Evolutionary conservation across 2,888 invertebrate species (phyloP).

Genomic region (Lithosia quadra): DNA sequence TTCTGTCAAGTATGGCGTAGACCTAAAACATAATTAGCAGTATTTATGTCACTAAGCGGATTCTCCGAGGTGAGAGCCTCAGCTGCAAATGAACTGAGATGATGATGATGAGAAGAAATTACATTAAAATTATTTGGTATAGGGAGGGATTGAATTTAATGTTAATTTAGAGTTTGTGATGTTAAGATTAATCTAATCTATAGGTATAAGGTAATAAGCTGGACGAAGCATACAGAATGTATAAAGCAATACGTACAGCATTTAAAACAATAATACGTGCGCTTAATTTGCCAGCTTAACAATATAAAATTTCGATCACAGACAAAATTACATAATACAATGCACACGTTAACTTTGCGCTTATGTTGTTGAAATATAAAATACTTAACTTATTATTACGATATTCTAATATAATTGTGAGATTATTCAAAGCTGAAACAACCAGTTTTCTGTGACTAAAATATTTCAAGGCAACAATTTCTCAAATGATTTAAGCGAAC

Average conservation of each 20-base stretch:
- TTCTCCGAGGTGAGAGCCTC: background rate
- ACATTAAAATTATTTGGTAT: background rate
- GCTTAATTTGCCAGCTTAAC: conserved; percentile 80
- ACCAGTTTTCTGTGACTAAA: conserved; percentile 77
- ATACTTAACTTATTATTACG: conserved; percentile 80
- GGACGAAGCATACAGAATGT: conserved; percentile 61
- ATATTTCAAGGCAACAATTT: conserved; percentile 78
- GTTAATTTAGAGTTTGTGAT: background rate
- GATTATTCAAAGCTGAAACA: conserved; percentile 81
- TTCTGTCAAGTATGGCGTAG: background rate
- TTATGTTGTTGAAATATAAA: conserved; percentile 79
- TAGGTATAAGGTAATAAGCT: background rate
- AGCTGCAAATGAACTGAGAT: background rate
- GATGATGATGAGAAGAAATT: background rate
- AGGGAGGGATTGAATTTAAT: background rate
- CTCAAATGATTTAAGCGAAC: conserved; percentile 72
- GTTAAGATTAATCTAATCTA: background rate
- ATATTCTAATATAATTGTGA: conserved; percentile 77
- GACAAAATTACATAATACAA: conserved; percentile 84
- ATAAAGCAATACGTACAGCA: conserved; percentile 58
- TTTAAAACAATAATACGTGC: conserved; percentile 65
- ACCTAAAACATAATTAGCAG: background rate
- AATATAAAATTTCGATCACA: conserved; percentile 86
- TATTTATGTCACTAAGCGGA: background rate
- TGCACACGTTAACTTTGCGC: conserved; percentile 77